Base-by-base conservation (phyloP, 2,797 vertebrate genomes). In the Parauchenoglanis punctatus region DNA sequence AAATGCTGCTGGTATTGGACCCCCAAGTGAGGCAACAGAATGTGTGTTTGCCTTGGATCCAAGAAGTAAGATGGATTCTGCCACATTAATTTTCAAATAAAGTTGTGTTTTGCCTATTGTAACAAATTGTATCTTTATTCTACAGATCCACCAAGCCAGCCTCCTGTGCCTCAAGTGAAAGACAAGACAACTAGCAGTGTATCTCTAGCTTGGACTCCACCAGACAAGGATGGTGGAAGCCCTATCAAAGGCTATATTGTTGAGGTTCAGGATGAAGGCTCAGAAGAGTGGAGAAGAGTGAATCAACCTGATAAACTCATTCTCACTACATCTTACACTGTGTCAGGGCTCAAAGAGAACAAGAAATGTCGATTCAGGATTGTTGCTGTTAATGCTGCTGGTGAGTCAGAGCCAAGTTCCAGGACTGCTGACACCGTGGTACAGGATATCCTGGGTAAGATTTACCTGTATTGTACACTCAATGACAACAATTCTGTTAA, bases 161-260 rank as follows among this genome's bases (percentile, higher is more conserved):
- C 98, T 67, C 95, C 96, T 87, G 91, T 91, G 85, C 98, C 97
- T 59, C 95, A 96, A 85, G 94, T 99, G 87, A 97, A 96, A 95
- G 97, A 99, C 92, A 99, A 97, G 95, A 99, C 97, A 56, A 97
- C 97, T 92, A 96, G 93, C 92, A 98, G 96, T 68, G 93, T 99
- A 90, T 96, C 96, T 0, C 96, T 99, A 70, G 92, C 89, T 20
- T 99, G 99, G 99, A 97, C 93, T 88, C 97, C 97, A 80, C 99
- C 99, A 44, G 97, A 97, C 86, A 97, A 95, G 94, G 97, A 99
- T 84, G 98, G 99, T 0, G 96, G 98, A 61, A 98, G 97, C 93
- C 98, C 98, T 18, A 92, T 99, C 87, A 98, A 97, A 93, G 99
- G 98, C 49, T 99, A 99, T 92, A 97, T 99, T 90, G 94, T 99